phyloP scores from a whole-genome alignment of 2,888 invertebrate genomes.

The Hirtodrosophila trivittata region DNA sequence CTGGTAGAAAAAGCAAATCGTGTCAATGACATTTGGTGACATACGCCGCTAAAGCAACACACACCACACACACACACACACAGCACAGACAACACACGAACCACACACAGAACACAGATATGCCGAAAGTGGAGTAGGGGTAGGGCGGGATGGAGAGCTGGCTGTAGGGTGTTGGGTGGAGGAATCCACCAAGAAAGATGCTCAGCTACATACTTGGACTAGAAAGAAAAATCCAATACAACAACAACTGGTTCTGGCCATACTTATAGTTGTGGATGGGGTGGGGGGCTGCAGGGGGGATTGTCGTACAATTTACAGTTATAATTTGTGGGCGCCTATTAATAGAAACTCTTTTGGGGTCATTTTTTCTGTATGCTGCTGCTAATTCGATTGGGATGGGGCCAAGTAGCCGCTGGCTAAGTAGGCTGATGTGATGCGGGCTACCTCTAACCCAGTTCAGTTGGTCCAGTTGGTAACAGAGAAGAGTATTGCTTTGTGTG shows the following conservation, averaged over 20 bases:
- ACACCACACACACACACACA: conserved; percentile 18
- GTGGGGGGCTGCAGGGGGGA: conserved; percentile 4
- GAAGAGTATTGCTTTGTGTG: conserved; percentile 8
- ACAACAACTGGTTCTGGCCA: conserved; percentile 46
- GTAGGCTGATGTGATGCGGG: conserved; percentile 18
- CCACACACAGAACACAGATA: conserved; percentile 9
- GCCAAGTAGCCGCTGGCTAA: conserved; percentile 23
- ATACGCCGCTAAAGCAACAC: conserved; percentile 51
- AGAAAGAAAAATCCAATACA: conserved; percentile 61
- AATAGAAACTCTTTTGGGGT: conserved; percentile 71
- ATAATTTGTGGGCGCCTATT: conserved; percentile 57
- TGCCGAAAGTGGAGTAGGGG: background rate
- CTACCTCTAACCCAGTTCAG: no score
- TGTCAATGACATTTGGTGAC: conserved; percentile 78
- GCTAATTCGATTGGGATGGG: conserved; percentile 21
- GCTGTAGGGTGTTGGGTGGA: background rate
- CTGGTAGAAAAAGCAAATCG: conserved; percentile 68
- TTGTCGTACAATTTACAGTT: conserved; percentile 64
- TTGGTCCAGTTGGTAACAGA: background rate
- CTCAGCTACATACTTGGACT: conserved; percentile 49
- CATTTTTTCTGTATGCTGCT: conserved; percentile 46
- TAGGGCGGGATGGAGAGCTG: no score
- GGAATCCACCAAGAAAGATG: conserved; percentile 36
- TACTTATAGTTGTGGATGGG: conserved; percentile 46
- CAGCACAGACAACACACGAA: conserved; percentile 1